Evolutionary conservation across 2,113 vertebrate species (phyloP).

Genomic region (Saccopteryx leptura): DNA sequence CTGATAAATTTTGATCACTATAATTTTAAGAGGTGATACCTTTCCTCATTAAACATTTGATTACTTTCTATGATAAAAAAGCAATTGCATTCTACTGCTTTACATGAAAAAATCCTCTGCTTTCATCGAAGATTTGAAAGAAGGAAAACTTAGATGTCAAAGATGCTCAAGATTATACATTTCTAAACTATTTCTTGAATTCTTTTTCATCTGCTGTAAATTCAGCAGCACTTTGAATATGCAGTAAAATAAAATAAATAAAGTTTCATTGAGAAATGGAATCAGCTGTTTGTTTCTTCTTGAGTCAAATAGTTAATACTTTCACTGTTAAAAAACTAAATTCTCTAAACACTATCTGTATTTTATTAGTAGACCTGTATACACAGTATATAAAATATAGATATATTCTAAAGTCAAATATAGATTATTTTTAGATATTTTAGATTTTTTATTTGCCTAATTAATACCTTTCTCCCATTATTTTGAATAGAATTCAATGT

Average conservation of each 20-base stretch:
- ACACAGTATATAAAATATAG: neutral
- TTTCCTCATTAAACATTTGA: neutral
- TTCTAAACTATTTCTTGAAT: neutral
- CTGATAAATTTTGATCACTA: neutral
- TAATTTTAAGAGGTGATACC: neutral
- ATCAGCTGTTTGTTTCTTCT: neutral
- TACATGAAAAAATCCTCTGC: neutral
- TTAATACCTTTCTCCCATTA: neutral
- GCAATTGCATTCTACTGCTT: neutral
- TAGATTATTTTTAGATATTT: neutral
- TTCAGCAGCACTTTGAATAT: neutral
- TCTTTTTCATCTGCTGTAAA: neutral
- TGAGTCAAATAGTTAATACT: neutral
- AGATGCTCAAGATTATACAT: neutral
- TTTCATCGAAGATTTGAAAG: neutral
- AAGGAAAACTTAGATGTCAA: neutral
- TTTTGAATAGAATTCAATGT: neutral
- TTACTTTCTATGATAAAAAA: neutral
- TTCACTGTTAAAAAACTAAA: neutral
- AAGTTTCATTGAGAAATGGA: neutral
- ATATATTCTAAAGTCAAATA: neutral
- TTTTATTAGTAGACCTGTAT: neutral
- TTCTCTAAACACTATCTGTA: neutral
- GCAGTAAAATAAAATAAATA: neutral
- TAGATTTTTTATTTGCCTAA: neutral